These are phyloP conservation scores for Chaenodraco wilsoni DNA, from an alignment of 2,797 vertebrate species.

Conservation along the genomic window DNA sequence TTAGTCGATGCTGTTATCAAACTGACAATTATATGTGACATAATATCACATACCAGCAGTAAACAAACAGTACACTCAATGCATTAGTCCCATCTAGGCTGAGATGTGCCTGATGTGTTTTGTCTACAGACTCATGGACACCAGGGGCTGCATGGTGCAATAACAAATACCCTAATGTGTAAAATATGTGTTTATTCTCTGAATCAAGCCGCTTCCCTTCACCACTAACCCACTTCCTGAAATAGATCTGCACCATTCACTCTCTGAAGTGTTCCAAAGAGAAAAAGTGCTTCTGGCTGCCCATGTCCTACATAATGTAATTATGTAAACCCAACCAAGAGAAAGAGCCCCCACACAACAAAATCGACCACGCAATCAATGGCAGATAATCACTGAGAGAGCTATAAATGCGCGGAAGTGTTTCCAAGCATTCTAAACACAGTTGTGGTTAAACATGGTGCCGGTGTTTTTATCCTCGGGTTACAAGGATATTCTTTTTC, in stretches of 20 bases:
- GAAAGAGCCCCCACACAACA: slow-evolving; percentile 51
- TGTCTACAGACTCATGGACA: slow-evolving; percentile 49
- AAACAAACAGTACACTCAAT: slow-evolving; percentile 7
- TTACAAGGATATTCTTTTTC: not conserved
- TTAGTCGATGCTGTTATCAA: not conserved
- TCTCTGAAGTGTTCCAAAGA: slow-evolving; percentile 83
- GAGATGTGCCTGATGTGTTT: slow-evolving; percentile 27
- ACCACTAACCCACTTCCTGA: slow-evolving; percentile 86
- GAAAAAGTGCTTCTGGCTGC: slow-evolving; percentile 83
- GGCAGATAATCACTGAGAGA: slow-evolving; percentile 49
- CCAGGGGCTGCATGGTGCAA: slow-evolving; percentile 65
- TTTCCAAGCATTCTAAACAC: not conserved
- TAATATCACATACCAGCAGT: slow-evolving; percentile 12
- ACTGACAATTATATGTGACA: not conserved
- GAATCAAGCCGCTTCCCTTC: slow-evolving; percentile 79
- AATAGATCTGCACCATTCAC: slow-evolving; percentile 85
- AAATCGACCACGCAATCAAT: slow-evolving; percentile 67
- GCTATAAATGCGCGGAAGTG: slow-evolving; percentile 27
- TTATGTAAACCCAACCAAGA: slow-evolving; percentile 82
- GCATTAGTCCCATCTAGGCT: slow-evolving; percentile 8
- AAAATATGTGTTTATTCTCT: slow-evolving; percentile 81
- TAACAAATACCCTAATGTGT: slow-evolving; percentile 80
- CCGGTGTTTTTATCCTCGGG: not conserved
- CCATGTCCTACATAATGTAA: slow-evolving; percentile 85
- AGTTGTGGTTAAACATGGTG: not conserved